A percentile compares a stretch with the other conserved stretches of the same genome.
Evolutionary conservation across 1,140 invertebrate genomes (phyloP).

Genomic region (Psix sp.): DNA sequence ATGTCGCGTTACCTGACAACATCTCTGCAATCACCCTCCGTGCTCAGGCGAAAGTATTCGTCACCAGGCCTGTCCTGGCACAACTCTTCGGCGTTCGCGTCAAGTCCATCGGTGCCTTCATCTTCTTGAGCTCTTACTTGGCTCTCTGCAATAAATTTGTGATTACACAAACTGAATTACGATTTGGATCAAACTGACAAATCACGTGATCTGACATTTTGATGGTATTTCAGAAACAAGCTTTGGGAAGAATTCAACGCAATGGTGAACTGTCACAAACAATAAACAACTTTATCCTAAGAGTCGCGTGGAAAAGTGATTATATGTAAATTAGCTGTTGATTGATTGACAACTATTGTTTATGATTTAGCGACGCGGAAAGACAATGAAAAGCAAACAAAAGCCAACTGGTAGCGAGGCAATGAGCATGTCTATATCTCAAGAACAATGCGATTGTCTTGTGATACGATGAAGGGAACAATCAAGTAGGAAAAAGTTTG

Average conservation of each 20-base stretch:
- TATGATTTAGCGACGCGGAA: neutral
- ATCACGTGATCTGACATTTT: no score
- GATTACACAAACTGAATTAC: no score
- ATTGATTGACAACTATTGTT: neutral
- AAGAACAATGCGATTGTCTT: conserved; percentile 34
- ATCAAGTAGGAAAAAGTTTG: conserved; percentile 19
- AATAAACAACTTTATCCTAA: no score
- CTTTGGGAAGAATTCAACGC: no score
- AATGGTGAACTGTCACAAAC: no score
- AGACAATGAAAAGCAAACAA: conserved; percentile 17
- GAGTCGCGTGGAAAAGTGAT: no score
- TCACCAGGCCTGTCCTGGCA: conserved; percentile 90
- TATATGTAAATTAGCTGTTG: neutral
- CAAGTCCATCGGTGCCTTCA: conserved; percentile 80
- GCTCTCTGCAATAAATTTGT: conserved; percentile 52
- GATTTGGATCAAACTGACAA: no score
- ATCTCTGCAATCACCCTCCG: conserved; percentile 92
- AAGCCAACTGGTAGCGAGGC: conserved; percentile 13
- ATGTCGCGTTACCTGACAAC: conserved; percentile 87
- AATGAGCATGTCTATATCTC: conserved; percentile 21
- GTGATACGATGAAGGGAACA: conserved; percentile 19
- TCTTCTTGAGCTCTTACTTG: conserved; percentile 81
- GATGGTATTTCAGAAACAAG: no score
- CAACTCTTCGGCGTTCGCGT: conserved; percentile 87
- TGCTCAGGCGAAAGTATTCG: conserved; percentile 91